Percentiles rank a stretch among this genome's conserved stretches.
These are phyloP conservation scores for Coremacera marginata DNA, from an alignment of 2,888 invertebrate genomes.

Conservation along the genomic window DNA sequence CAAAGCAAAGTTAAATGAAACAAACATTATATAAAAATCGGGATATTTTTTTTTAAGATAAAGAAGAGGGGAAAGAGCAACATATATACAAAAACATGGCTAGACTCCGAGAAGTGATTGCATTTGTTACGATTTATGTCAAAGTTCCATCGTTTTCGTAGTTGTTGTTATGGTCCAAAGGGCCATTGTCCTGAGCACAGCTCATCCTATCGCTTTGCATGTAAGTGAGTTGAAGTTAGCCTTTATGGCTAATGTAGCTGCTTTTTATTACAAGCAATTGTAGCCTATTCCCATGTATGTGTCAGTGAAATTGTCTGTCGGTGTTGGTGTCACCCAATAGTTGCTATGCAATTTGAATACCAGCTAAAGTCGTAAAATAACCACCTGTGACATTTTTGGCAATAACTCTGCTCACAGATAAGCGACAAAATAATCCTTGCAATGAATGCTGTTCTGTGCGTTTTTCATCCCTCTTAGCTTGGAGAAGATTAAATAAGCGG, in stretches of 20 bases:
- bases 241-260: conserved; percentile 10
- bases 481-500: no score
- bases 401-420: conserved; percentile 22
- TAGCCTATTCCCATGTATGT: background rate
- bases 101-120: background rate
- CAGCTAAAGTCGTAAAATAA: conserved; percentile 12
- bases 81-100: background rate
- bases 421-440: background rate
- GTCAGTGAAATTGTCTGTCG: background rate
- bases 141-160: background rate
- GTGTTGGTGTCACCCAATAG: background rate
- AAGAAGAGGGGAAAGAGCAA: background rate
- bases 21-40: no score
- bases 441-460: background rate
- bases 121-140: conserved; percentile 1
- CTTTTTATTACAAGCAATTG: conserved; percentile 7
- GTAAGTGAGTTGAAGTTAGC: background rate
- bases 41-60: no score
- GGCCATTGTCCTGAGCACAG: background rate
- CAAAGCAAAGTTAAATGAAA: no score
- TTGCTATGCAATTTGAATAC: conserved; percentile 15
- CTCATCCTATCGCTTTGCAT: no score
- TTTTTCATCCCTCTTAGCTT: background rate
- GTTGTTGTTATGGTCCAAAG: background rate
- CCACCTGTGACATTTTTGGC: conserved; percentile 31